Base-by-base conservation (phyloP, 2,113 vertebrate genomes). In the Puntigrus tetrazona region DNA sequence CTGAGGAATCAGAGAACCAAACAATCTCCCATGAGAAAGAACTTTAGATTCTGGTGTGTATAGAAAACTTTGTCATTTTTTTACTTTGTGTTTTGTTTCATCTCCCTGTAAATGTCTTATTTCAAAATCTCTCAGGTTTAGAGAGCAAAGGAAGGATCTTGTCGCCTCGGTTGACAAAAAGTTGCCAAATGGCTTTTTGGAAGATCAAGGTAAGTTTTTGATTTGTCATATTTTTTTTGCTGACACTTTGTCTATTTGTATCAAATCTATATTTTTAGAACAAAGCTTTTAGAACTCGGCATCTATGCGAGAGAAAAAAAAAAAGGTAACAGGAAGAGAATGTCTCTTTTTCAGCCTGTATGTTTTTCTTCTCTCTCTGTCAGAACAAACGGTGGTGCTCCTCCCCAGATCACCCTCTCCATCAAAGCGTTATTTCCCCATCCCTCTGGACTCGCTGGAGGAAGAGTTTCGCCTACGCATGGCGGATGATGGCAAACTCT, bases 121-220 rank as follows among this genome's bases (percentile, higher is more conserved):
- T 38, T 83, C 18, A 4, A 63, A 55, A 61, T 87, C n/a, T 73
- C n/a, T 3, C 86, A 99, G 97, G 96, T 97, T 98, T 92, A 94
- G 96, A 91, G 97, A 95, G 78, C 96, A 97, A 41, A 94, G 96
- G 93, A 98, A 99, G 88, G 96, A 95, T 4, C 95, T 96, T 4
- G 96, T 98, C 78, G 98, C 89, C 76, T 94, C 95, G 0, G 94
- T 94, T 18, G 97, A 99, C 93, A 99, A 98, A 83, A 99, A 99
- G 93, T 95, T 98, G 91, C 97, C 97, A 1, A 99, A 98, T 89
- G 96, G 97, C 85, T 96, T 98, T 92, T 91, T 98, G 85, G 97
- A 99, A 74, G 97, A 99, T 43, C 97, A 98, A 97, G 97, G 97
- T 99, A 95, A 47, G 82, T 55, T 22, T n/a, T 36, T 41, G 1